A percentile compares a stretch with the other conserved stretches of the same genome.
phyloP scores from a whole-genome alignment of 2,797 vertebrate species.

The Enteromius unitaeniatus region DNA sequence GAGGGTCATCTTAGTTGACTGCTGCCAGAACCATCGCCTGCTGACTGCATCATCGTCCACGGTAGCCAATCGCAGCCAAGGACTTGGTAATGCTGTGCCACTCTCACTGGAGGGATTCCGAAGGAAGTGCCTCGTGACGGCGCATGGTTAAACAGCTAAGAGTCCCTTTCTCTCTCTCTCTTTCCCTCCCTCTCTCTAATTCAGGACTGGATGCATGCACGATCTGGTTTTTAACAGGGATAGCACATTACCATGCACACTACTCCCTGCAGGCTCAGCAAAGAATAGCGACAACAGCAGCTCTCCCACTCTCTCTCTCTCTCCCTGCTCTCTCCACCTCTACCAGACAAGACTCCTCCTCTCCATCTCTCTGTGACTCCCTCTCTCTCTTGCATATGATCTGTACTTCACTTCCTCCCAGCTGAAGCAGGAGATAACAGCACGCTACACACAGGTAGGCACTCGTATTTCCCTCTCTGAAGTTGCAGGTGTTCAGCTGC shows the following conservation, averaged over 20 bases:
- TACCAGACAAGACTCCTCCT: conserved; percentile 62
- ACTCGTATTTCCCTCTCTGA: conserved; percentile 54
- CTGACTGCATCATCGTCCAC: conserved; percentile 70
- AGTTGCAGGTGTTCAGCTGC: conserved; percentile 2
- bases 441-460: conserved; percentile 77
- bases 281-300: conserved; percentile 60
- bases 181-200: conserved; percentile 59
- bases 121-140: conserved; percentile 85
- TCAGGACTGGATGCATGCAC: conserved; percentile 57
- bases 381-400: conserved; percentile 68
- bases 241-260: conserved; percentile 71
- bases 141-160: conserved; percentile 78
- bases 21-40: conserved; percentile 70
- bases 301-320: conserved; percentile 54
- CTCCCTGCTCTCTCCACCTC: conserved; percentile 22
- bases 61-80: conserved; percentile 85
- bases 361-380: conserved; percentile 57
- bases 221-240: conserved; percentile 67
- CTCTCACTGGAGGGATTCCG: conserved; percentile 92
- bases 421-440: conserved; percentile 72
- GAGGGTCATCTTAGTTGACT: conserved; percentile 82
- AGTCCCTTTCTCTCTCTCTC: conserved; percentile 45
- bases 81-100: conserved; percentile 79
- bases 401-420: conserved; percentile 64
- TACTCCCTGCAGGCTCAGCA: conserved; percentile 71